A percentile compares a stretch with the other conserved stretches of the same genome.
phyloP scores from a whole-genome alignment of 2,113 vertebrate species.

The Platanista minor region DNA sequence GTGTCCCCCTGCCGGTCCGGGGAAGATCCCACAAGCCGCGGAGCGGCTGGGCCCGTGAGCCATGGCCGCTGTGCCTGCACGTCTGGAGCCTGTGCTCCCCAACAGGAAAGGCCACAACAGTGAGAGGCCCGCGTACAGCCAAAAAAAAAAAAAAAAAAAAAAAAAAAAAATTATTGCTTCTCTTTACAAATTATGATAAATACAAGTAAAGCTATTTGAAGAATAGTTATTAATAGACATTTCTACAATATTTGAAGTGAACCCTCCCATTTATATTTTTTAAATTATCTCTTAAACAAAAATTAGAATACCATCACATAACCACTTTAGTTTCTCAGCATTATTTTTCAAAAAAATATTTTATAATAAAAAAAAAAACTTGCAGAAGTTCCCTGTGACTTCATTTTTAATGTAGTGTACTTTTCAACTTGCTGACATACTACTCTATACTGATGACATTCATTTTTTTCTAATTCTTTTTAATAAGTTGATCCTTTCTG shows the following conservation, averaged over 20 bases:
- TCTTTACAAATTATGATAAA: background rate
- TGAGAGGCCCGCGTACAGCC: too few relatives aligned
- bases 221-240: background rate
- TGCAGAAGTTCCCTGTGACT: slow-evolving; percentile 48
- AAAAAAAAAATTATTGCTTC: background rate
- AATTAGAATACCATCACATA: background rate
- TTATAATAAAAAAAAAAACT: slow-evolving; percentile 50
- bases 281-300: background rate
- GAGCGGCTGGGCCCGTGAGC: too few relatives aligned
- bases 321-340: background rate
- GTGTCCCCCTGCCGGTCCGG: too few relatives aligned
- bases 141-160: too few relatives aligned
- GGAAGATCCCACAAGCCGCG: too few relatives aligned
- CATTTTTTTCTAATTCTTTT: slow-evolving; percentile 74
- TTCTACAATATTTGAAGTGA: background rate
- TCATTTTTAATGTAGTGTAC: slow-evolving; percentile 39
- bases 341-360: background rate
- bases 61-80: too few relatives aligned
- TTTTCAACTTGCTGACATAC: slow-evolving; percentile 55
- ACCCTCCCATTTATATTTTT: background rate
- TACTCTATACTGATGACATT: slow-evolving; percentile 63
- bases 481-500: slow-evolving; percentile 80
- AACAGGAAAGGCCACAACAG: too few relatives aligned
- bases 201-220: background rate
- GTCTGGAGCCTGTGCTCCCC: too few relatives aligned